These are phyloP conservation scores for Phaethornis superciliosus DNA, from an alignment of 2,113 vertebrate genomes.

Conservation along the genomic window DNA sequence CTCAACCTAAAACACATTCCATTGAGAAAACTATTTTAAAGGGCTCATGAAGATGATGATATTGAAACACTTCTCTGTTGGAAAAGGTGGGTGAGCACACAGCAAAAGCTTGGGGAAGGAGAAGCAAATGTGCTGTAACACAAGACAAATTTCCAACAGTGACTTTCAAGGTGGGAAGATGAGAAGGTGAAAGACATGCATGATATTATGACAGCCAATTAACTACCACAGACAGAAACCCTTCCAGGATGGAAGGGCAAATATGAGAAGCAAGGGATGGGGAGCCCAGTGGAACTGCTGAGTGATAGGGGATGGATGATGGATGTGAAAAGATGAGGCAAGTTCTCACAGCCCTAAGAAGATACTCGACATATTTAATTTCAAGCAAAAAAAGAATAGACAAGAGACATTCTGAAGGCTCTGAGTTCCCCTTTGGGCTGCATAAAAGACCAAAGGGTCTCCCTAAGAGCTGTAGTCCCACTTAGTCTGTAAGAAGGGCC, in stretches of 20 bases:
- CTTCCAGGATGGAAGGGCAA: not conserved
- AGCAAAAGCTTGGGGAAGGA: not conserved
- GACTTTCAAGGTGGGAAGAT: not conserved
- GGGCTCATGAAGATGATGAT: fast-evolving
- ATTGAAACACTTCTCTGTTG: fast-evolving
- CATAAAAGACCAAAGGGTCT: not conserved
- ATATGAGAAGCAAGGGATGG: not conserved
- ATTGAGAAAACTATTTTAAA: not conserved
- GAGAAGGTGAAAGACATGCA: not conserved
- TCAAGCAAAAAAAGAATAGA: not conserved
- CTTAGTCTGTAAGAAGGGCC: not conserved
- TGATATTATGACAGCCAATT: not conserved
- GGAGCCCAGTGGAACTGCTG: not conserved
- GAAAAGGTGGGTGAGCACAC: not conserved
- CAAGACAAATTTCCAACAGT: not conserved
- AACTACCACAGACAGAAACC: not conserved
- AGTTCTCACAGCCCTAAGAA: not conserved
- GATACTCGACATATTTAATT: not conserved
- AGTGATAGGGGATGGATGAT: not conserved
- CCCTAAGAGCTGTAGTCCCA: not conserved
- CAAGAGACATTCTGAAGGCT: not conserved
- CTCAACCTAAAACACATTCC: not conserved
- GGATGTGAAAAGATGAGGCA: not conserved
- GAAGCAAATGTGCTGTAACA: not conserved
- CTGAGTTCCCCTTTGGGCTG: not conserved